These are phyloP conservation scores for Clarias pachynema DNA, from an alignment of 2,797 vertebrate genomes.

Conservation along the genomic window DNA sequence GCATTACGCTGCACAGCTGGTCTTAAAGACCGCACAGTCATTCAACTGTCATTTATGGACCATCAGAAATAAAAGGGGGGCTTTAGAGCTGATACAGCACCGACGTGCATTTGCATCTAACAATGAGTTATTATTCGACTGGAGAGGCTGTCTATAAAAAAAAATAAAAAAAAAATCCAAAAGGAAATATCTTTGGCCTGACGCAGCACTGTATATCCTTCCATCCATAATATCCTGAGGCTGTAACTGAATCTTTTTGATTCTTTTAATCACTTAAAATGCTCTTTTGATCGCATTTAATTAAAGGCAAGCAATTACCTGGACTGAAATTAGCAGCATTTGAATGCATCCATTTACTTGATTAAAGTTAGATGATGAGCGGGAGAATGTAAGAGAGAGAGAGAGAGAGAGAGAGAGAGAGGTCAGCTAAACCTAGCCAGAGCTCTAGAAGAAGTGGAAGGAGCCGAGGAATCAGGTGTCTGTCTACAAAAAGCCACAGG, in stretches of 20 bases:
- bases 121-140: constrained; percentile 36
- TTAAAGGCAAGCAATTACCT: constrained; percentile 78
- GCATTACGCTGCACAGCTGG: constrained; percentile 40
- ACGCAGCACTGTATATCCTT: constrained; percentile 34
- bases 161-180: background rate
- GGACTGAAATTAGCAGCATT: constrained; percentile 79
- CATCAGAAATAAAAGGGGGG: constrained; percentile 33
- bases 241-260: constrained; percentile 54
- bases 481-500: constrained; percentile 67
- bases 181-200: constrained; percentile 47
- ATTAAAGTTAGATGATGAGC: constrained; percentile 82
- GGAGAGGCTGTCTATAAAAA: constrained; percentile 34
- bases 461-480: constrained; percentile 71
- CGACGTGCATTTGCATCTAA: constrained; percentile 26
- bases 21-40: constrained; percentile 47
- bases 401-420: constrained; percentile 57
- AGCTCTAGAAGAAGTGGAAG: constrained; percentile 17
- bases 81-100: constrained; percentile 16
- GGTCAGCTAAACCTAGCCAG: constrained; percentile 22
- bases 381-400: constrained; percentile 22
- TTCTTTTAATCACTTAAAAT: constrained; percentile 74
- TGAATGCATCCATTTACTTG: constrained; percentile 81
- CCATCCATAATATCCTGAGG: constrained; percentile 36
- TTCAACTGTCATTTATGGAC: constrained; percentile 64
- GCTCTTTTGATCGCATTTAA: constrained; percentile 76